Conservation (phyloP, 2,888 invertebrate species). For the Oxystoma pomonae region DNA sequence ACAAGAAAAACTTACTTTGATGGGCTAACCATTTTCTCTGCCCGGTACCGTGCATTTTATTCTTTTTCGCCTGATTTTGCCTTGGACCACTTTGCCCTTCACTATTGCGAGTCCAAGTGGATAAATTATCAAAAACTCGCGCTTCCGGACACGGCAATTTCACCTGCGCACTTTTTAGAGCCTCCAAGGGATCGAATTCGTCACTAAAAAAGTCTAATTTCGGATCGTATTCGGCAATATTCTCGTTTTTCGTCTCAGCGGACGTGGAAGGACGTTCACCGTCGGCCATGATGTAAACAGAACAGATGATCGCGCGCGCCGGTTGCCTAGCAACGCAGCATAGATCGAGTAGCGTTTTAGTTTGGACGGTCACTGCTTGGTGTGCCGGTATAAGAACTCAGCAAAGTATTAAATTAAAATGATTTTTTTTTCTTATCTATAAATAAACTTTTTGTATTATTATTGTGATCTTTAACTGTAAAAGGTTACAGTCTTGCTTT, state of each 20-base stretch:
- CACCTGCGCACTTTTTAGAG: conserved; percentile 57
- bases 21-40: conserved; percentile 48
- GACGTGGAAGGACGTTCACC: conserved; percentile 15
- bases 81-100: conserved; percentile 26
- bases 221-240: conserved; percentile 43
- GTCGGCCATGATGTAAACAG: conserved; percentile 23
- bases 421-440: no score
- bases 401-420: no score
- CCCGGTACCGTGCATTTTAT: conserved; percentile 13
- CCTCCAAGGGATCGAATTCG: conserved; percentile 66
- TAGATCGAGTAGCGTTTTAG: no score
- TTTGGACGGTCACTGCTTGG: no score
- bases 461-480: no score
- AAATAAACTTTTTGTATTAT: no score
- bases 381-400: no score
- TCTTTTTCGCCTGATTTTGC: conserved; percentile 36
- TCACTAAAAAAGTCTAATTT: conserved; percentile 54
- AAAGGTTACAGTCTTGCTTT: no score
- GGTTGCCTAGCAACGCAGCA: conserved; percentile 22
- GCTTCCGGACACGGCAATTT: conserved; percentile 56
- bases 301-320: conserved; percentile 6
- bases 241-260: conserved; percentile 24
- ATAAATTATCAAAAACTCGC: conserved; percentile 64
- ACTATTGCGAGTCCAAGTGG: conserved; percentile 53
- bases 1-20: conserved; percentile 50